Evolutionary conservation across 2,888 invertebrate species (phyloP), one percentile per base, ranked within the genome.

Genomic region (Cancer borealis): DNA sequence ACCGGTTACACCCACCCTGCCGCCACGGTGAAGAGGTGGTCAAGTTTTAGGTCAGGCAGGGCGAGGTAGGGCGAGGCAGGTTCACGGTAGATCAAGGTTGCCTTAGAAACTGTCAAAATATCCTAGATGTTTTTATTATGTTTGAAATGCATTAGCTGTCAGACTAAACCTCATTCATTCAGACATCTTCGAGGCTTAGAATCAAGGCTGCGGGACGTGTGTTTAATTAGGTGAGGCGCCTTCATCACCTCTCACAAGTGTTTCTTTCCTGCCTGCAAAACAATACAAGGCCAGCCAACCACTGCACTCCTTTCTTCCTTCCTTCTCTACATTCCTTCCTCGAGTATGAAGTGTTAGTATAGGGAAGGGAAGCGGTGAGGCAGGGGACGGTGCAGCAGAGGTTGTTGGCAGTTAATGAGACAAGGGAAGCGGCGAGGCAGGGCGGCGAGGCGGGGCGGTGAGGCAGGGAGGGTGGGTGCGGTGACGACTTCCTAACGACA

Each of bases 401-500:
- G 73, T 73, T 73, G 26, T 73, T 73, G 73, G 73, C 73, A 79
- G 26, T 79, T 84, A 84, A 84, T 84, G 84, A 84, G 30, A 84
- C 84, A 84, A 39, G 39, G 84, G 84, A 84, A 84, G 84, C 84
- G 39, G 39, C 12, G 73, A 14, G 39, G 84, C 84, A 5, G 39
- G 84, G 39, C 84, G 39, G 84, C 39, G 84, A 8, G 73, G 73
- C 26, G 3, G 26, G 73, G 73, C 73, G 26, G 73, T 14, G 54
- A 54, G 73, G 26, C 30, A 4, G 39, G 84, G 6, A 17, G 84
- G 84, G 84, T 39, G 10, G 84, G 84, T 30, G 84, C 39, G 84
- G 84, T 39, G 84, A 84, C 84, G 84, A 84, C 84, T 84, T 84
- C n/a, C 39, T 84, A 84, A 84, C 84, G 84, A 84, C 39, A 39